These are phyloP conservation scores for Cassiopea andromeda DNA, from an alignment of 30 jellyfish, hydroid and myxozoan species.

Conservation along the genomic window DNA sequence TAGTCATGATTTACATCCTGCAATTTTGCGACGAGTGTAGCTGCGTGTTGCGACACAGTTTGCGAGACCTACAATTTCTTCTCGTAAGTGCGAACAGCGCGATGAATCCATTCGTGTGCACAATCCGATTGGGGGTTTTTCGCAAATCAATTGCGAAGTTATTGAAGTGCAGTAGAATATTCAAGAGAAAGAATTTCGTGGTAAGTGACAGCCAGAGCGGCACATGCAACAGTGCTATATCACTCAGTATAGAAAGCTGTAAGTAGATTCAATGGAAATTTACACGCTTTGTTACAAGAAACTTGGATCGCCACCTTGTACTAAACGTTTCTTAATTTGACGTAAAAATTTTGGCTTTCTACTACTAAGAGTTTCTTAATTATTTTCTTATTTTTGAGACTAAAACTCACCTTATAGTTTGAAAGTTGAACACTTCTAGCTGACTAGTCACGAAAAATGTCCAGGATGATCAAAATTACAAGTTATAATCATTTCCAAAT, in stretches of 20 bases:
- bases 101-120: slow-evolving; percentile 85
- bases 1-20: slow-evolving; percentile 73
- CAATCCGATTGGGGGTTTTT: slow-evolving; percentile 69
- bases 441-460: no score
- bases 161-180: slow-evolving; percentile 2
- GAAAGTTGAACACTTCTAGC: no score
- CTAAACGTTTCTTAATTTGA: no score
- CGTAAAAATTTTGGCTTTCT: no score
- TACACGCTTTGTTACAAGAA: not conserved
- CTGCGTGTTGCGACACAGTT: slow-evolving; percentile 72
- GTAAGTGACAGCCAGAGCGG: slow-evolving; percentile 4
- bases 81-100: slow-evolving; percentile 78
- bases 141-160: slow-evolving; percentile 62
- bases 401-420: no score
- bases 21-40: slow-evolving; percentile 74
- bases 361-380: no score
- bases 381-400: no score
- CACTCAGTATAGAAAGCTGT: not conserved
- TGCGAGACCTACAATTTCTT: slow-evolving; percentile 84
- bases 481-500: no score
- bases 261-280: not conserved
- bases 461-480: no score
- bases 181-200: not conserved
- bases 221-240: not conserved
- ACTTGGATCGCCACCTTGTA: not conserved